Evolutionary conservation across 2,888 invertebrate species (phyloP).

Genomic region (Leptogaster cylindrica): DNA sequence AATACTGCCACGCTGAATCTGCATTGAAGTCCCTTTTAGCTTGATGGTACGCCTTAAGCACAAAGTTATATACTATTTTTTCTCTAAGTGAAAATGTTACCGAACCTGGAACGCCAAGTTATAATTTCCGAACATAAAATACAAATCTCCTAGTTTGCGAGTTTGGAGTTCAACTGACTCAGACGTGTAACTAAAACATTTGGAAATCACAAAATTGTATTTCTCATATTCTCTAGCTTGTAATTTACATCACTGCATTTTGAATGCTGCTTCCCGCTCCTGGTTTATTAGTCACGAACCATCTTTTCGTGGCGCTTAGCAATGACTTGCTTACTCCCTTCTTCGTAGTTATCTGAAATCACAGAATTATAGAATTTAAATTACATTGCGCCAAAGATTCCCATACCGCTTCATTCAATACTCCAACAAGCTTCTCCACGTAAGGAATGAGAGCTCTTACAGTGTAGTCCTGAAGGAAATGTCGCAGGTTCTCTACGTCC

Average conservation of each 20-base stretch:
- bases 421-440: constrained; percentile 85
- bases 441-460: constrained; percentile 87
- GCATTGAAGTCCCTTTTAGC: constrained; percentile 97
- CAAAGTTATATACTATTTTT: no score
- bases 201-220: constrained; percentile 19
- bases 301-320: constrained; percentile 92
- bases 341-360: constrained; percentile 74
- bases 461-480: constrained; percentile 86
- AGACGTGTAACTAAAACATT: constrained; percentile 70
- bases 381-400: constrained; percentile 7
- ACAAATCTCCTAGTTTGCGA: constrained; percentile 90
- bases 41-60: constrained; percentile 78
- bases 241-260: constrained; percentile 86
- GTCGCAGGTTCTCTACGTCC: constrained; percentile 85
- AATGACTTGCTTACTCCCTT: constrained; percentile 93
- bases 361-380: constrained; percentile 37
- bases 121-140: constrained; percentile 96
- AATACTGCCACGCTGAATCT: constrained; percentile 97
- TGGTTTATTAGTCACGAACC: constrained; percentile 91
- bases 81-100: neutral
- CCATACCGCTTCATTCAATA: constrained; percentile 76
- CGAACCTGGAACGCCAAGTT: constrained; percentile 80
- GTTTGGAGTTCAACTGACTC: constrained; percentile 92
- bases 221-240: constrained; percentile 49
- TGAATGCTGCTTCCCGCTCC: constrained; percentile 72